These are phyloP conservation scores for Sebastolobus altivelis DNA, from an alignment of 2,797 vertebrate genomes.

Conservation along the genomic window DNA sequence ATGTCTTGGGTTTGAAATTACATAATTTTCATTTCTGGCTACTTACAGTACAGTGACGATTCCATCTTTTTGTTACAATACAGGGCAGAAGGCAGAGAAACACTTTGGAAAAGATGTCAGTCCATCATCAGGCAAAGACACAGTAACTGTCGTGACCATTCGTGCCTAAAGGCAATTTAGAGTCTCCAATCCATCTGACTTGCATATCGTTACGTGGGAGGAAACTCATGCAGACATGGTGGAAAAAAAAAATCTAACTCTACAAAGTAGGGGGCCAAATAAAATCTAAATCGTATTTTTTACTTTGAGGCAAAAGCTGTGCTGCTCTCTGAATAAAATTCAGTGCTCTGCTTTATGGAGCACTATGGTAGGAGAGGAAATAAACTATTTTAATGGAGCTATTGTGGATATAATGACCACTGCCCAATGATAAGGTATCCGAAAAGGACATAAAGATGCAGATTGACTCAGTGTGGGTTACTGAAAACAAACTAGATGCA, in stretches of 20 bases:
- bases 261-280: constrained; percentile 18
- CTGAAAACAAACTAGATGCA: constrained; percentile 27
- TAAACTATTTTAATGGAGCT: constrained; percentile 29
- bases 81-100: background rate
- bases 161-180: constrained; percentile 37
- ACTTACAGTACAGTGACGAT: background rate
- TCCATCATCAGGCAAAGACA: constrained; percentile 26
- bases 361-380: constrained; percentile 21
- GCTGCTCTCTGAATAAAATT: constrained; percentile 23
- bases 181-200: constrained; percentile 27
- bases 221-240: constrained; percentile 17
- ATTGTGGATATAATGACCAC: constrained; percentile 14
- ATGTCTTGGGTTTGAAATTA: constrained; percentile 1
- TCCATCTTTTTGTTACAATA: background rate
- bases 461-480: background rate
- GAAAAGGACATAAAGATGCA: constrained; percentile 28
- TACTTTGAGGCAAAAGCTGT: constrained; percentile 23
- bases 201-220: constrained; percentile 29
- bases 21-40: background rate
- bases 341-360: constrained; percentile 20
- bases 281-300: constrained; percentile 21
- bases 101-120: constrained; percentile 14
- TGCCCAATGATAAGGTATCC: constrained; percentile 10
- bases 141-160: constrained; percentile 24
- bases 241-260: constrained; percentile 16